Evolutionary conservation across 1,140 invertebrate species (phyloP).

Genomic region (Plectus sambesii): DNA sequence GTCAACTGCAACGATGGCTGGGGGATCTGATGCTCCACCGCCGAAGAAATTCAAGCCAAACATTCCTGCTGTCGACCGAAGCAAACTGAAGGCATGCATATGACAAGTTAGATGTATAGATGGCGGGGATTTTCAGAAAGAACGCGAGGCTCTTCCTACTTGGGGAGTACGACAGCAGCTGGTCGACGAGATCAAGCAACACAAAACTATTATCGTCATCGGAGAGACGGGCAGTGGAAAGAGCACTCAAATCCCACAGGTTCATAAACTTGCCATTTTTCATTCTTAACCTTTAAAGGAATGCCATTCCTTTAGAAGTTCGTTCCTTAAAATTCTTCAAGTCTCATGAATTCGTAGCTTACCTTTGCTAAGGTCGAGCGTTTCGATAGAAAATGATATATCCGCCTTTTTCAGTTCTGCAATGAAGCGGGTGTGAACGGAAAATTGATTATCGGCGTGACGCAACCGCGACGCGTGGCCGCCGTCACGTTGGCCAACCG

Average conservation of each 20-base stretch:
- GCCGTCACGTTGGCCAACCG: constrained; percentile 75
- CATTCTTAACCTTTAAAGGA: too few species aligned
- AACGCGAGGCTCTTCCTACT: constrained; percentile 21
- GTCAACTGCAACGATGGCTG: too few species aligned
- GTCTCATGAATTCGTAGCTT: too few species aligned
- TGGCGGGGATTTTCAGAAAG: too few species aligned
- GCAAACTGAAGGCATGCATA: too few species aligned
- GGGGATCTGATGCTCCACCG: too few species aligned
- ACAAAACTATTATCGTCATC: constrained; percentile 55
- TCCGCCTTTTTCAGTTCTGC: constrained; percentile 52
- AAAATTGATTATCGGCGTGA: constrained; percentile 61
- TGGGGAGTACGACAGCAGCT: constrained; percentile 18
- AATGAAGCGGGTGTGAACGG: constrained; percentile 53
- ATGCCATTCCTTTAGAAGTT: too few species aligned
- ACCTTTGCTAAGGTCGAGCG: too few species aligned
- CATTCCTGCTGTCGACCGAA: too few species aligned
- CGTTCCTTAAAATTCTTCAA: background rate
- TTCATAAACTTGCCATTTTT: constrained; percentile 20
- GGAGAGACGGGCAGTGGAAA: constrained; percentile 81
- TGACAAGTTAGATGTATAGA: too few species aligned
- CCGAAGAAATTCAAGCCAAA: too few species aligned
- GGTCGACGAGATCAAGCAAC: constrained; percentile 24
- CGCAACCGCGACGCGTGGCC: constrained; percentile 76
- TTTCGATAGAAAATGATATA: constrained; percentile 3
- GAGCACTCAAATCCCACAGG: constrained; percentile 75